phyloP scores from a whole-genome alignment of 2,113 vertebrate species.

The Candoia aspera region DNA sequence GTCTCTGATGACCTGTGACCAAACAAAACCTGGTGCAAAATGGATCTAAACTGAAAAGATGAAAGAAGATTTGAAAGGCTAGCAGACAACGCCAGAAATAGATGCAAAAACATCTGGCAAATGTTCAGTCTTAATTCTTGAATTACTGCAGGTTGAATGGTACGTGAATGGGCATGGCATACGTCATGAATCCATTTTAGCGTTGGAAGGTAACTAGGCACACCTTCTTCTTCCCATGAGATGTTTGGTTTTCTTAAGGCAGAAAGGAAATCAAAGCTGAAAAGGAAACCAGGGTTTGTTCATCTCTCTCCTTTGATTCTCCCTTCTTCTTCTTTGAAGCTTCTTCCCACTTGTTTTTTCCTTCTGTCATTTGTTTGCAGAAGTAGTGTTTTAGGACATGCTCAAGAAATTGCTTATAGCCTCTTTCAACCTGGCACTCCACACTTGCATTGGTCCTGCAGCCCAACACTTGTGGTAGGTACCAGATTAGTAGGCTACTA shows the following conservation, averaged over 20 bases:
- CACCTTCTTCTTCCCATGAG: neutral
- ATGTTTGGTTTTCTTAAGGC: neutral
- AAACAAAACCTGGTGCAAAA: neutral
- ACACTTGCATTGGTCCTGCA: neutral
- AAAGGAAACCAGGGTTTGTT: too few species aligned
- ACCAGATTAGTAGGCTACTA: neutral
- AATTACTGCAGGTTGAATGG: neutral
- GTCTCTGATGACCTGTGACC: neutral
- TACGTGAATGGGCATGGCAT: too few species aligned
- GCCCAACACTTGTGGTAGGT: neutral
- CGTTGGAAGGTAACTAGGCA: neutral
- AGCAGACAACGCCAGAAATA: neutral
- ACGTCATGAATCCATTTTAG: too few species aligned
- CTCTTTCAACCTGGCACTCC: neutral
- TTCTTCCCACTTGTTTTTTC: too few species aligned
- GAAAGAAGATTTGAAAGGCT: neutral
- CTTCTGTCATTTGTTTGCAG: too few species aligned
- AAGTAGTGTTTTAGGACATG: too few species aligned
- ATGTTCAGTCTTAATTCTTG: neutral
- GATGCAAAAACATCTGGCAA: neutral
- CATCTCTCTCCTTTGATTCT: neutral
- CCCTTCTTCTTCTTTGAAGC: neutral
- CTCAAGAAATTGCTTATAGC: neutral
- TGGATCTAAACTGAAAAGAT: neutral
- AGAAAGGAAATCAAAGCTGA: neutral